A percentile compares a stretch with the other conserved stretches of the same genome.
Conservation (phyloP, 2,113 vertebrate species). For the Oryzias woworae region DNA sequence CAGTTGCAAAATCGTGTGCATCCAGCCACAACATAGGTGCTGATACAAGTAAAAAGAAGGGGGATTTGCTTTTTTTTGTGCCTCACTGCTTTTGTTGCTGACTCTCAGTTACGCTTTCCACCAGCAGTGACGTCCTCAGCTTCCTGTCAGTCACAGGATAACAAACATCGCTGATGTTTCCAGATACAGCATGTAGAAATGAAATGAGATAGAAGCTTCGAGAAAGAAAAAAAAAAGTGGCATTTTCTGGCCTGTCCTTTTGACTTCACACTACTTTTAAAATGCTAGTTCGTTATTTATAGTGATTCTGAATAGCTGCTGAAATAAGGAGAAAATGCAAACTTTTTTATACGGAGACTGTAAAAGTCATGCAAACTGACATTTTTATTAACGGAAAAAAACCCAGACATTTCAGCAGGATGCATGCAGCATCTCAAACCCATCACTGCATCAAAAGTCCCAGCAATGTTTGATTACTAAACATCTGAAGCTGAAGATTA, state of each 20-base stretch:
- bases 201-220: neutral
- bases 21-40: conserved; percentile 12
- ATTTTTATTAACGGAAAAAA: conserved; percentile 2
- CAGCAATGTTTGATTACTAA: conserved; percentile 35
- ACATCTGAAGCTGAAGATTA: neutral
- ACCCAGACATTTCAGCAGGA: conserved; percentile 11
- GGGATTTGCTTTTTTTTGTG: conserved; percentile 10
- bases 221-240: neutral
- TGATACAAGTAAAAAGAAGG: neutral
- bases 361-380: neutral
- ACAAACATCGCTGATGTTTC: conserved; percentile 7
- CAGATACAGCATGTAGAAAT: neutral
- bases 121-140: conserved; percentile 8
- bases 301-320: neutral
- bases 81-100: conserved; percentile 26
- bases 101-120: conserved; percentile 20
- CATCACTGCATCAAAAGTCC: conserved; percentile 17
- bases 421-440: conserved; percentile 12
- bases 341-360: neutral
- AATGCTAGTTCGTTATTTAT: neutral
- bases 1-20: neutral
- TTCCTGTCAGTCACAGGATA: conserved; percentile 17
- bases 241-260: neutral
- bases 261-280: neutral
- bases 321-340: neutral